Evolutionary conservation across 2,113 vertebrate species (phyloP).

Genomic region (Chloropsis cyanopogon): DNA sequence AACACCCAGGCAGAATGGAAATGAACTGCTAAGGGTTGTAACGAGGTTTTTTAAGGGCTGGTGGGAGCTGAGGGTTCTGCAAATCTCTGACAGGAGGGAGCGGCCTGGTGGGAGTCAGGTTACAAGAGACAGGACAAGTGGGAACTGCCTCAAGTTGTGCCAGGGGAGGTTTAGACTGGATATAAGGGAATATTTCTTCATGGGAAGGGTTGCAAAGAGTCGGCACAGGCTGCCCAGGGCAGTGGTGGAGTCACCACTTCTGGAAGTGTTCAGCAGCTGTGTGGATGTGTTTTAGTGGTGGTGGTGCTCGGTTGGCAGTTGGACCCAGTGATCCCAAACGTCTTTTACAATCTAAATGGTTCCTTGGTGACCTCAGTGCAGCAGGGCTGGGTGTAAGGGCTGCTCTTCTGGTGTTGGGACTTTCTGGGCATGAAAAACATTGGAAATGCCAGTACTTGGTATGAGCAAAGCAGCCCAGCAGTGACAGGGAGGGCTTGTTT

Average conservation of each 20-base stretch:
- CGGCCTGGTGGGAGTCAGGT: not conserved
- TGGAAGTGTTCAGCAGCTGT: no score
- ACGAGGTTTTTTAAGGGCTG: not conserved
- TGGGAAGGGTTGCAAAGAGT: not conserved
- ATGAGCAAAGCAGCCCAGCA: not conserved
- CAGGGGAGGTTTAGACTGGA: not conserved
- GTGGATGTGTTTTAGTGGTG: not conserved
- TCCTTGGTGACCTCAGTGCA: not conserved
- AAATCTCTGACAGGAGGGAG: not conserved
- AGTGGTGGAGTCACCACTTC: not conserved
- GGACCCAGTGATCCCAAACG: not conserved
- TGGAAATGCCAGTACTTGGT: not conserved
- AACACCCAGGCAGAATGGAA: not conserved
- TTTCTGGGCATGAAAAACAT: not conserved
- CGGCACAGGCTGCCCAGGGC: not conserved
- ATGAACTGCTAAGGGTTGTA: not conserved
- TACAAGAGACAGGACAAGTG: not conserved
- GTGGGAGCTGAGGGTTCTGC: not conserved
- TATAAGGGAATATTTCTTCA: not conserved
- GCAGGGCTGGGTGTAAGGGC: not conserved
- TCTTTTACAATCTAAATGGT: not conserved
- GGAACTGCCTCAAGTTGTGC: not conserved
- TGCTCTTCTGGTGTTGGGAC: not conserved
- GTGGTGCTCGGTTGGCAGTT: not conserved
- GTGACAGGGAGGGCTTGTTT: not conserved